Conservation (phyloP, 2,888 invertebrate genomes). For the Pomacea canaliculata region DNA sequence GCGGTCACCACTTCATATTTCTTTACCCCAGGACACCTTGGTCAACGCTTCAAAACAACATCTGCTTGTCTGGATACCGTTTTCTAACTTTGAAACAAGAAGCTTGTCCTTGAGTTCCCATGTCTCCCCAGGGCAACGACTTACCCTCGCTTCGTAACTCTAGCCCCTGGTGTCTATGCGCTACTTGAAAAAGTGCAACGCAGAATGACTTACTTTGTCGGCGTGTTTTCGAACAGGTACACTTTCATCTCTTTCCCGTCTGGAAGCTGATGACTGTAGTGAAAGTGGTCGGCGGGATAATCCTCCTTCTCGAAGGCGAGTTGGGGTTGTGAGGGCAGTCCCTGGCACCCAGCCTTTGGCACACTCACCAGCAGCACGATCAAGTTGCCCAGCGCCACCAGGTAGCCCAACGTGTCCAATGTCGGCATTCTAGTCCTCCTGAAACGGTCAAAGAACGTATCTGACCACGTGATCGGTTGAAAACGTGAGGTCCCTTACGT, state of each 20-base stretch:
- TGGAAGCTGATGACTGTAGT: conserved; percentile 23
- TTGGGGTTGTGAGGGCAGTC: conserved; percentile 12
- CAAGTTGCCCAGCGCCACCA: conserved; percentile 20
- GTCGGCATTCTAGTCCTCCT: conserved; percentile 29
- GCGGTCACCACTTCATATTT: no score
- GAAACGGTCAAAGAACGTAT: not conserved
- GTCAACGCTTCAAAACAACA: no score
- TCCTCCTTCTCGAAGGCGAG: conserved; percentile 10
- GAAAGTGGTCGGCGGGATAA: conserved; percentile 22
- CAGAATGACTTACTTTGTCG: conserved; percentile 21
- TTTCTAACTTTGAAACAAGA: no score
- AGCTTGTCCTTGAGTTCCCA: no score
- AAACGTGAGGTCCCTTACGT: no score
- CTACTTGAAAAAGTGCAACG: no score
- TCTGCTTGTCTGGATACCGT: no score
- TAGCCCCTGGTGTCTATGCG: no score
- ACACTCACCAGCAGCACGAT: conserved; percentile 24
- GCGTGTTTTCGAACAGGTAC: conserved; percentile 22
- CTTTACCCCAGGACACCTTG: no score
- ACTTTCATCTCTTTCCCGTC: conserved; percentile 14
- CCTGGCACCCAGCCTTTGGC: conserved; percentile 18
- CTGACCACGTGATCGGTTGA: not conserved
- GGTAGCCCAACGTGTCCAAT: conserved; percentile 20
- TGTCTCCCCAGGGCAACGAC: no score
- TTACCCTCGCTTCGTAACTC: no score